phyloP scores from a whole-genome alignment of 2,797 vertebrate species.

The Melanotaenia maccullochi region DNA sequence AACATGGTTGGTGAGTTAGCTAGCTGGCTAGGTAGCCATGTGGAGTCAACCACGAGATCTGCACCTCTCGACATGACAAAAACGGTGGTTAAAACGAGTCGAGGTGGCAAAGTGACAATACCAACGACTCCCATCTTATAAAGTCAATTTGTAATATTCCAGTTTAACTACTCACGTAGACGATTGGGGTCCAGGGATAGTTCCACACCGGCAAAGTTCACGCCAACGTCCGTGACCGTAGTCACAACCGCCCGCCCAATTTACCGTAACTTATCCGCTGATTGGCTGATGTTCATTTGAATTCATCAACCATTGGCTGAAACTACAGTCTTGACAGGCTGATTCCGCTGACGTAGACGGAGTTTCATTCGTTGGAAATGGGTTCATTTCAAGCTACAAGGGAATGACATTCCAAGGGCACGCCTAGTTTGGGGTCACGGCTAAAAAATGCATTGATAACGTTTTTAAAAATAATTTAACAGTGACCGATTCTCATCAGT shows the following conservation, averaged over 20 bases:
- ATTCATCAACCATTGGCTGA: constrained; percentile 59
- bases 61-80: background rate
- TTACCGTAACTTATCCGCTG: background rate
- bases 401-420: constrained; percentile 81
- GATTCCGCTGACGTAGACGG: constrained; percentile 18
- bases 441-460: background rate
- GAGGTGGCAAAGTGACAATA: fast-evolving
- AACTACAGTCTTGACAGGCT: background rate
- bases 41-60: constrained; percentile 64
- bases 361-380: constrained; percentile 43
- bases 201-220: constrained; percentile 77
- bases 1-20: constrained; percentile 46
- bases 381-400: constrained; percentile 44
- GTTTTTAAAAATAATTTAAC: background rate
- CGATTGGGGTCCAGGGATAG: constrained; percentile 51
- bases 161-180: constrained; percentile 66
- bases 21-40: constrained; percentile 70
- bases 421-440: constrained; percentile 9
- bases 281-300: constrained; percentile 57
- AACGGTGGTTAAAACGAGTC: fast-evolving
- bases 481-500: background rate
- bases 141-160: background rate
- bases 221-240: constrained; percentile 68
- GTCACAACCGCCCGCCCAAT: constrained; percentile 58
- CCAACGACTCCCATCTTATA: fast-evolving